Evolutionary conservation across 92 coral and sea anemone genomes (phyloP).

Genomic region (Porites evermanni): DNA sequence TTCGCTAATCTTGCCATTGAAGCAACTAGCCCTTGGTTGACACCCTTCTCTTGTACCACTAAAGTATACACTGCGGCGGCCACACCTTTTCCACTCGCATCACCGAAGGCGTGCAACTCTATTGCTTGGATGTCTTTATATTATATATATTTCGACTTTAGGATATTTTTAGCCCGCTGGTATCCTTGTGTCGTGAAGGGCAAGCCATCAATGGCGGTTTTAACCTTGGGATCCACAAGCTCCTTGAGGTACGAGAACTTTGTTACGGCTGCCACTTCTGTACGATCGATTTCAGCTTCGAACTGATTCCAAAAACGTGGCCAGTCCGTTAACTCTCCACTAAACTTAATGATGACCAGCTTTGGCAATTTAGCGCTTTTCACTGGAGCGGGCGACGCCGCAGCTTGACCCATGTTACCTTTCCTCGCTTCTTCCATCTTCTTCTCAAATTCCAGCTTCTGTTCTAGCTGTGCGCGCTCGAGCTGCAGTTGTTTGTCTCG

Average conservation of each 20-base stretch:
- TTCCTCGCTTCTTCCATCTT: slow-evolving; percentile 4
- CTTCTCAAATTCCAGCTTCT: slow-evolving; percentile 34
- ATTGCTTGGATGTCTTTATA: background rate
- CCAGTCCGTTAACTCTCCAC: slow-evolving; percentile 43
- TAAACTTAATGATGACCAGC: background rate
- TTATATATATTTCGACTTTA: slow-evolving; percentile 24
- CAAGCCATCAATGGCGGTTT: slow-evolving; percentile 26
- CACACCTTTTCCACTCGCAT: background rate
- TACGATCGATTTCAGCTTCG: too few species aligned
- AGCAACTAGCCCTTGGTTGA: background rate
- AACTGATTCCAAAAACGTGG: slow-evolving; percentile 41
- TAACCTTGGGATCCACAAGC: slow-evolving; percentile 17
- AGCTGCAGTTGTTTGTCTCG: slow-evolving; percentile 15
- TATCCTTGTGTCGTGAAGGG: slow-evolving; percentile 48
- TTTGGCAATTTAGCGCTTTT: too few species aligned
- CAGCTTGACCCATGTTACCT: background rate
- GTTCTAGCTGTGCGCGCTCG: slow-evolving; percentile 43
- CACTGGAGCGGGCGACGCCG: background rate
- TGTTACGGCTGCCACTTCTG: too few species aligned
- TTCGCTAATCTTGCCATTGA: too few species aligned
- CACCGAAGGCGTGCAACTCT: too few species aligned
- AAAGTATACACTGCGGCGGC: too few species aligned
- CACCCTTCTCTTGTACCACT: too few species aligned
- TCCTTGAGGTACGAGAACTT: slow-evolving; percentile 33
- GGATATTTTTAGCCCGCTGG: slow-evolving; percentile 36